phyloP scores from a whole-genome alignment of 2,888 invertebrate species.

The Plemyria rubiginata region DNA sequence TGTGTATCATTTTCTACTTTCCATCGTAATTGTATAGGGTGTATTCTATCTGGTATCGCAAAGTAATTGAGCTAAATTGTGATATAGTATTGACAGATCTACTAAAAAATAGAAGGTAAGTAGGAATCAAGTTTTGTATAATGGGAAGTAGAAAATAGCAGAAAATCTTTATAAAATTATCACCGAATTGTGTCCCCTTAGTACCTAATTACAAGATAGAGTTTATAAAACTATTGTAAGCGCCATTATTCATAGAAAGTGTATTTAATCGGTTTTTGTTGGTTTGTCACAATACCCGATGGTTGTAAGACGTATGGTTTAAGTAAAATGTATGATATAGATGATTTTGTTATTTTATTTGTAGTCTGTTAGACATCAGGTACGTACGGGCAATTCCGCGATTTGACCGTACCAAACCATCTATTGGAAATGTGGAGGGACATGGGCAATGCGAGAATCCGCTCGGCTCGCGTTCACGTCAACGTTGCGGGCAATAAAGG shows the following conservation, averaged over 20 bases:
- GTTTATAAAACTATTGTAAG: conserved; percentile 31
- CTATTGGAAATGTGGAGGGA: too few species aligned
- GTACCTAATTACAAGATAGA: conserved; percentile 25
- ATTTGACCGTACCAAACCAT: too few species aligned
- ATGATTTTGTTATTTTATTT: conserved; percentile 24
- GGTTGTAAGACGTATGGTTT: conserved; percentile 40
- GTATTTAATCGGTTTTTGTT: conserved; percentile 28
- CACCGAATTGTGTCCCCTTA: conserved; percentile 25
- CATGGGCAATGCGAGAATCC: too few species aligned
- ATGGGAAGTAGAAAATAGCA: conserved; percentile 10
- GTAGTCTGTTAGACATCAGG: background rate
- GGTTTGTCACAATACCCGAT: conserved; percentile 21
- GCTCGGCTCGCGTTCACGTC: too few species aligned
- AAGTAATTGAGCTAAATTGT: conserved; percentile 14
- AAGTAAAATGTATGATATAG: conserved; percentile 44
- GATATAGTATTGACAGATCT: conserved; percentile 10
- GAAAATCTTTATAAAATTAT: conserved; percentile 3
- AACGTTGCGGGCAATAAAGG: too few species aligned
- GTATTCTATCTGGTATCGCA: background rate
- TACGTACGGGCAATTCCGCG: too few species aligned
- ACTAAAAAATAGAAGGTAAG: background rate
- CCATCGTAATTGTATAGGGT: conserved; percentile 5
- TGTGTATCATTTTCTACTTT: conserved; percentile 5
- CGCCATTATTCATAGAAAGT: conserved; percentile 27
- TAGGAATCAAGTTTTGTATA: background rate